A percentile compares a stretch with the other conserved stretches of the same genome.
Conservation (phyloP, 2,113 vertebrate genomes). For the Pelodiscus sinensis region DNA sequence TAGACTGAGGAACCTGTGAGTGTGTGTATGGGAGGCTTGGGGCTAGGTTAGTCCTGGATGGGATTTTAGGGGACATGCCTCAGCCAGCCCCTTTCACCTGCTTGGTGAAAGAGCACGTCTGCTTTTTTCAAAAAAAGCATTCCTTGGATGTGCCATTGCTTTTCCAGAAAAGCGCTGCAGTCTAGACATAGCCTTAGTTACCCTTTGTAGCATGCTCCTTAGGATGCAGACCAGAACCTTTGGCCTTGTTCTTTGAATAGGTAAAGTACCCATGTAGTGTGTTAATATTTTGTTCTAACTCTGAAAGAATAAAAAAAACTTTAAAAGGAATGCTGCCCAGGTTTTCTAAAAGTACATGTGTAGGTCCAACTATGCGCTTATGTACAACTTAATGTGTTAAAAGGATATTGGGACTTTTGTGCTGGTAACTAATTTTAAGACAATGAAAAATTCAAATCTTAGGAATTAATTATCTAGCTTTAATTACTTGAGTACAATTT, state of each 20-base stretch:
- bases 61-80: too few relatives aligned
- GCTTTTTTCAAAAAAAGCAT: too few relatives aligned
- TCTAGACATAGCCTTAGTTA: neutral
- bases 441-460: neutral
- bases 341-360: neutral
- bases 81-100: too few relatives aligned
- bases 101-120: too few relatives aligned
- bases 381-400: rapidly evolving
- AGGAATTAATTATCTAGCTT: conserved; percentile 8
- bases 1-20: too few relatives aligned
- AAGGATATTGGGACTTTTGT: neutral
- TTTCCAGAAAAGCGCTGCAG: too few relatives aligned
- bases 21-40: too few relatives aligned
- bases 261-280: neutral
- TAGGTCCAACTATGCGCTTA: neutral
- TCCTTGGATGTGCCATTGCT: too few relatives aligned
- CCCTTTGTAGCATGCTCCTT: neutral
- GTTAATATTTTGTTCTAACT: neutral
- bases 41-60: too few relatives aligned
- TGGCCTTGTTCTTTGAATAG: neutral
- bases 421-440: neutral
- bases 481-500: neutral
- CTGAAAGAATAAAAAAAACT: neutral
- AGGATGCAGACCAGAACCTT: neutral
- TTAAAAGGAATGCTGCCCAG: neutral